Evolutionary conservation across 2,113 vertebrate species (phyloP).

Genomic region (Athene cunicularia): DNA sequence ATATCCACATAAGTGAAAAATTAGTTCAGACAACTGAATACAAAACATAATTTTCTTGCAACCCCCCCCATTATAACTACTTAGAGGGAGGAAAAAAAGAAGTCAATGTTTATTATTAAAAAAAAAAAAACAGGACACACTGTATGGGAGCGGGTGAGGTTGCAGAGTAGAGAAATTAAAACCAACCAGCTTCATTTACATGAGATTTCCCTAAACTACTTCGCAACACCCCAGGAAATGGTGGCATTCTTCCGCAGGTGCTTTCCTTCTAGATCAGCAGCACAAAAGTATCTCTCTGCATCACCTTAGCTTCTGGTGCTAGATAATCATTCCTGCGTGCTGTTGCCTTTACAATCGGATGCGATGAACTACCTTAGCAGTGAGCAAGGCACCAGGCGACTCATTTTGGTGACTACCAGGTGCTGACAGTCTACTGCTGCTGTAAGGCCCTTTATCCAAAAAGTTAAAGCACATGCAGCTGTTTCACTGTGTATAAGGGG

Average conservation of each 20-base stretch:
- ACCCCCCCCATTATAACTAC: not conserved
- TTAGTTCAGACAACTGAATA: not conserved
- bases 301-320: not conserved
- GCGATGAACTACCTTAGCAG: not conserved
- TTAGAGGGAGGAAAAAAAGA: not conserved
- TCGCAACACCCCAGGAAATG: not conserved
- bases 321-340: fast-evolving
- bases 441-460: not conserved
- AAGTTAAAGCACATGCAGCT: not conserved
- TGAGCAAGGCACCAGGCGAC: not conserved
- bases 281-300: not conserved
- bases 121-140: not conserved
- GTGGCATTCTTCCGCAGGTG: not conserved
- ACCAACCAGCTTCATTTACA: not conserved
- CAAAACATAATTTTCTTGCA: not conserved
- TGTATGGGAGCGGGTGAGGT: not conserved
- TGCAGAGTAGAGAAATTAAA: not conserved
- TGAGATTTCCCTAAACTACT: not conserved
- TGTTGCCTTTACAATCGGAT: not conserved
- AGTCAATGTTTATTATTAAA: not conserved
- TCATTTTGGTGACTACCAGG: not conserved
- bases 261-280: not conserved
- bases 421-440: not conserved
- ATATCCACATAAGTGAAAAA: not conserved
- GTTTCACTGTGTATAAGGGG: fast-evolving